Evolutionary conservation across 2,113 vertebrate genomes (phyloP), one percentile per base, ranked within the genome.

Genomic region (Pterocles gutturalis): DNA sequence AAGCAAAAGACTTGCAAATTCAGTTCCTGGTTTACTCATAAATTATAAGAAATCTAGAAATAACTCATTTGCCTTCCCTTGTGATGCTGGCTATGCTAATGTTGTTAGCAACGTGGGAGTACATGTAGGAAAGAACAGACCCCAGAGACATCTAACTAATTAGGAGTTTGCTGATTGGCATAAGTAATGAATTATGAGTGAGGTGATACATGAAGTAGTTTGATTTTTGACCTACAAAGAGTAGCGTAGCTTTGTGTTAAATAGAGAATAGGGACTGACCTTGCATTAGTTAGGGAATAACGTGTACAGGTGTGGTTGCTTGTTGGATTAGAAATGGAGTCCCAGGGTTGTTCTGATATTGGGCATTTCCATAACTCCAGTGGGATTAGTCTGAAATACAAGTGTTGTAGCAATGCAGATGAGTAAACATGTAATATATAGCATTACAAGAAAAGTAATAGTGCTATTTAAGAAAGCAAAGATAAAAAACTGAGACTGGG

Each of bases 171-270:
- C 89, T 94, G 46, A 7, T 76, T 87, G 69, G 72, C 73, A 6
- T 79, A 71, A 81, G 43, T 84, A 94, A 84, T 87, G 67, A 87
- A n/a, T 93, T 87, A 51, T 55, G 64, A 91, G 89, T 82, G 57
- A 92, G 43, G 61, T 94, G 43, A 48, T 84, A 89, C 33, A 22
- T 71, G 15, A 79, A 87, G 17, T 12, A 79, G 65, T 95, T 92
- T 51, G 51, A 51, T 67, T 87, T 85, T 91, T 94, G 84, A 78
- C 29, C 34, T 38, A 71, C 53, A 19, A 84, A 83, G 53, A 82
- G 65, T 55, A 78, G 17, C 11, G 5, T 9, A 67, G 60, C 7
- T 9, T 78, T 78, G 38, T 58, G 55, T 84, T 89, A 87, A 71
- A 33, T 62, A 33, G 69, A 64, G 64, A 70, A 11, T 21, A 87